These are phyloP conservation scores for Sciurus niger DNA, from an alignment of 2,113 vertebrate genomes.

Conservation along the genomic window DNA sequence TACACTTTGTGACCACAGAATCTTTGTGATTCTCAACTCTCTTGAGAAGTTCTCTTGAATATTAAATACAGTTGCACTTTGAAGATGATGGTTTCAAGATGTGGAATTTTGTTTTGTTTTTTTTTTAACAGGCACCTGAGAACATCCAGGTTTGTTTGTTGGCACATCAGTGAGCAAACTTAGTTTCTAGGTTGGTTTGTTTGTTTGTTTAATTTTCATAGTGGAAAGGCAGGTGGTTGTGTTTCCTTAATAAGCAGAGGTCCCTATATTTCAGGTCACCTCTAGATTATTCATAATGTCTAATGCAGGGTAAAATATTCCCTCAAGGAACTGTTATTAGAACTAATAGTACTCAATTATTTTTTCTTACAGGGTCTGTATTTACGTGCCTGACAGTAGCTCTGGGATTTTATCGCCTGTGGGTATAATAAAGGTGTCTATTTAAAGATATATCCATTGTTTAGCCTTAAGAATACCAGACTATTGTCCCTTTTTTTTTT, in stretches of 20 bases:
- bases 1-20: background rate
- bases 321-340: background rate
- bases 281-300: background rate
- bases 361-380: constrained; percentile 89
- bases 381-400: constrained; percentile 93
- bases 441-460: constrained; percentile 77
- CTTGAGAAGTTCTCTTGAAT: background rate
- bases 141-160: background rate
- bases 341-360: constrained; percentile 68
- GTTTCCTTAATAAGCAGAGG: background rate
- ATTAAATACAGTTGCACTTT: constrained; percentile 5
- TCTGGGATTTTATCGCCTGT: constrained; percentile 92
- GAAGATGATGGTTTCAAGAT: background rate
- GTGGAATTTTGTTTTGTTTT: background rate
- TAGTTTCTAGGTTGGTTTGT: background rate
- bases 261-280: background rate
- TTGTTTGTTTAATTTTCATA: background rate
- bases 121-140: background rate
- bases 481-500: constrained; percentile 10
- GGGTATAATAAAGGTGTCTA: constrained; percentile 85
- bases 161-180: no score
- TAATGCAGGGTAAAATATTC: background rate
- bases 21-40: background rate
- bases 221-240: background rate
- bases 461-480: constrained; percentile 72